Conservation (phyloP, 2,797 vertebrate genomes). For the Hipposideros larvatus region DNA sequence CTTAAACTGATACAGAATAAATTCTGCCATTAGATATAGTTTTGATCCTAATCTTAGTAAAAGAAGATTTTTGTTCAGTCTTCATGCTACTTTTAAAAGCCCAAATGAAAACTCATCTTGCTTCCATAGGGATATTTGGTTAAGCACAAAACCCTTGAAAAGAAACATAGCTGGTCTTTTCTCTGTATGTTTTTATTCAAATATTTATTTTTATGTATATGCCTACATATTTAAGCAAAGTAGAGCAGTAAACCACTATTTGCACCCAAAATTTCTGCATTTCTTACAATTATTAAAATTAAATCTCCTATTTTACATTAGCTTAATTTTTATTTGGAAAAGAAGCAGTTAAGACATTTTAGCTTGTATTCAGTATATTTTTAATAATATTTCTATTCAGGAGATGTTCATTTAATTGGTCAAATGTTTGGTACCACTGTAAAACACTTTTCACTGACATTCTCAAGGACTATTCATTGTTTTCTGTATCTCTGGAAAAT, state of each 20-base stretch:
- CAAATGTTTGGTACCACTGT: conserved; percentile 67
- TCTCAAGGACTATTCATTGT: conserved; percentile 78
- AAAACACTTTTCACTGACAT: conserved; percentile 65
- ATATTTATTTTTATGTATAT: background rate
- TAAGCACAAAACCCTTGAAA: conserved; percentile 38
- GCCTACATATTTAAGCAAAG: conserved; percentile 30
- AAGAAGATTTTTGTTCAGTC: conserved; percentile 52
- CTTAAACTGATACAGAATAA: background rate
- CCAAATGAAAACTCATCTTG: background rate
- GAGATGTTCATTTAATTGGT: conserved; percentile 52
- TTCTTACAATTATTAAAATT: conserved; percentile 16
- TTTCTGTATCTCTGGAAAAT: conserved; percentile 65
- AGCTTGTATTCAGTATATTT: background rate
- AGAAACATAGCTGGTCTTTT: conserved; percentile 44
- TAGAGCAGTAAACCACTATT: background rate
- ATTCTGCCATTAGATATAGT: conserved; percentile 3
- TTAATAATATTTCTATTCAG: conserved; percentile 57
- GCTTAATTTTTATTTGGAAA: conserved; percentile 58
- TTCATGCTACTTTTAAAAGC: background rate
- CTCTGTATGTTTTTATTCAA: conserved; percentile 26
- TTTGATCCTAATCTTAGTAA: conserved; percentile 65
- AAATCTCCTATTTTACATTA: background rate
- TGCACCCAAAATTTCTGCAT: background rate
- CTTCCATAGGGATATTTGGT: conserved; percentile 27
- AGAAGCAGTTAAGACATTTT: conserved; percentile 64